A percentile compares a stretch with the other conserved stretches of the same genome.
Conservation (phyloP, 2,888 invertebrate species). For the Physocephala rufipes region DNA sequence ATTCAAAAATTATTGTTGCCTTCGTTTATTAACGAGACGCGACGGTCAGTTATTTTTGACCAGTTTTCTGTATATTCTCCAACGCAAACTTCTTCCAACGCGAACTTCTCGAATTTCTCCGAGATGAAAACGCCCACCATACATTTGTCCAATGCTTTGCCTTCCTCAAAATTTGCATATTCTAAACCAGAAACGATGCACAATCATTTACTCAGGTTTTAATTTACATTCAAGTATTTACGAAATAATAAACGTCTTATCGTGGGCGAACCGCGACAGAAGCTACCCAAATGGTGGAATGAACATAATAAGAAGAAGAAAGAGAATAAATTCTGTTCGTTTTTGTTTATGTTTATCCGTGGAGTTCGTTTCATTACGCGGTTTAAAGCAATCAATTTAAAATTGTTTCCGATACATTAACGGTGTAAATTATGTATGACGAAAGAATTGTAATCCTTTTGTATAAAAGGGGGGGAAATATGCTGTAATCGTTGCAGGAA, state of each 20-base stretch:
- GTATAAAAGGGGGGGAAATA: neutral
- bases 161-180: conserved; percentile 7
- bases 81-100: neutral
- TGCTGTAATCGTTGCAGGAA: too few species aligned
- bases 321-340: too few species aligned
- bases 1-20: conserved; percentile 17
- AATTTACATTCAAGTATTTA: conserved; percentile 24
- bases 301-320: neutral
- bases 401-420: conserved; percentile 61
- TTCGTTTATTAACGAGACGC: neutral
- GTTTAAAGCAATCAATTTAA: conserved; percentile 56
- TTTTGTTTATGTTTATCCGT: conserved; percentile 5
- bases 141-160: neutral
- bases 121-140: too few species aligned
- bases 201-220: conserved; percentile 12
- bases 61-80: neutral
- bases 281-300: neutral
- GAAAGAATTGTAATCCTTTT: conserved; percentile 50
- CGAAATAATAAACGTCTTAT: conserved; percentile 35
- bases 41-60: neutral
- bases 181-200: conserved; percentile 18
- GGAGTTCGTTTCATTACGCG: conserved; percentile 14
- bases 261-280: neutral
- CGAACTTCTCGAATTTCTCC: neutral
- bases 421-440: conserved; percentile 59